These are phyloP conservation scores for Adelges cooleyi DNA, from an alignment of 1,140 invertebrate genomes.

Conservation along the genomic window DNA sequence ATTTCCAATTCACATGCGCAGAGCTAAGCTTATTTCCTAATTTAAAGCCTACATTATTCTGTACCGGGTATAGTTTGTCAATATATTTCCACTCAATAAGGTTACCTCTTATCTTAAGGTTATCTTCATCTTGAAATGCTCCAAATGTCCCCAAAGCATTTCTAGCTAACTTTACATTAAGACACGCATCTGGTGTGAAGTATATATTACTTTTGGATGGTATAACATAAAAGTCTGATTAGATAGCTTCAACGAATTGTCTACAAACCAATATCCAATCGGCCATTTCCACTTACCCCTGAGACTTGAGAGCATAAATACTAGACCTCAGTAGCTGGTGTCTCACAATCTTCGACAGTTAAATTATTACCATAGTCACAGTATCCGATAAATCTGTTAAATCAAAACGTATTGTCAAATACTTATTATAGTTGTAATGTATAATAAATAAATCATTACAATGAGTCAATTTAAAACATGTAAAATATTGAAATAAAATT, in stretches of 20 bases:
- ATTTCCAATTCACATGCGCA: not conserved
- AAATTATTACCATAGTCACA: not conserved
- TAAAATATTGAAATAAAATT: too few species aligned
- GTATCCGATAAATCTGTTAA: not conserved
- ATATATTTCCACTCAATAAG: conserved; percentile 10
- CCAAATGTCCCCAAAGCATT: not conserved
- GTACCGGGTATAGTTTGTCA: not conserved
- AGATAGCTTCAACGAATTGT: not conserved
- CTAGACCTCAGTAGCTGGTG: not conserved
- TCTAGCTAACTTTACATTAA: not conserved
- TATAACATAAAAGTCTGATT: not conserved
- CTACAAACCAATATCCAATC: not conserved
- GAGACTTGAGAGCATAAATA: not conserved
- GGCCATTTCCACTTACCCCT: not conserved
- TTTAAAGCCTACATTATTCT: not conserved
- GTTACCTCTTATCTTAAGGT: too few species aligned
- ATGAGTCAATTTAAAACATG: too few species aligned
- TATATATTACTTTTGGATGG: not conserved
- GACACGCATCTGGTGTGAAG: not conserved
- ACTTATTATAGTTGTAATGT: too few species aligned
- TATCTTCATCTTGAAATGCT: not conserved
- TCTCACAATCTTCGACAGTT: not conserved
- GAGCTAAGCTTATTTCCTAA: not conserved
- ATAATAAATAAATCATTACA: too few species aligned
- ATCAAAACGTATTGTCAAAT: too few species aligned